These are phyloP conservation scores for Schizopygopsis pylzovi DNA, from an alignment of 2,797 vertebrate species.

Conservation along the genomic window DNA sequence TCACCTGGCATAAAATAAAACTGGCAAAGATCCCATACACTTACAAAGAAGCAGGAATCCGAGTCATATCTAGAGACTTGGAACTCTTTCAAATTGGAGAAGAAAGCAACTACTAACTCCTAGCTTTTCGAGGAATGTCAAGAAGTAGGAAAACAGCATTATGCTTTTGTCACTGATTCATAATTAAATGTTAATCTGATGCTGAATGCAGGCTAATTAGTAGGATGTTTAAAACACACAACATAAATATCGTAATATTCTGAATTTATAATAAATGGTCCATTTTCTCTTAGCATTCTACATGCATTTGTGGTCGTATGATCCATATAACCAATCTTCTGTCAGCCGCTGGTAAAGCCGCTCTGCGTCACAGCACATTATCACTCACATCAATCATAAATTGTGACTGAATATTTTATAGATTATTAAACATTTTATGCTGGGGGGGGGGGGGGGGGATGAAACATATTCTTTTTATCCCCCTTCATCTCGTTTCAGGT, in stretches of 20 bases:
- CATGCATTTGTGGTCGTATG: not conserved
- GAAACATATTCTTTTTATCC: not conserved
- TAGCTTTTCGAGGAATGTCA: not conserved
- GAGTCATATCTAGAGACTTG: not conserved
- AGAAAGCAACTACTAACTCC: not conserved
- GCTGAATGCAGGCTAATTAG: not conserved
- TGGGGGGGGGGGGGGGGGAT: not conserved
- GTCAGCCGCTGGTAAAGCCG: constrained; percentile 21
- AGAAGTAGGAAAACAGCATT: constrained; percentile 23
- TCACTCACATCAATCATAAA: constrained; percentile 24
- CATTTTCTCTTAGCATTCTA: constrained; percentile 6
- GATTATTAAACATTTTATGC: constrained; percentile 15
- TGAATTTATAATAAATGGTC: not conserved
- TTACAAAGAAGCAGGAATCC: not conserved
- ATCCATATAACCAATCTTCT: constrained; percentile 24
- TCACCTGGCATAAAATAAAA: not conserved
- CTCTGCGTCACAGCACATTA: constrained; percentile 27
- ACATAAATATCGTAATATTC: not conserved
- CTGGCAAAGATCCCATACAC: not conserved
- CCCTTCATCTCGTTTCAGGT: constrained; percentile 11
- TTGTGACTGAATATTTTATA: not conserved
- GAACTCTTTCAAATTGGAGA: not conserved
- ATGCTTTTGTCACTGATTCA: not conserved
- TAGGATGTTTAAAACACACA: not conserved
- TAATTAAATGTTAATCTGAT: constrained; percentile 33